phyloP scores from a whole-genome alignment of 2,113 vertebrate genomes.

The Oceanodroma tethys region DNA sequence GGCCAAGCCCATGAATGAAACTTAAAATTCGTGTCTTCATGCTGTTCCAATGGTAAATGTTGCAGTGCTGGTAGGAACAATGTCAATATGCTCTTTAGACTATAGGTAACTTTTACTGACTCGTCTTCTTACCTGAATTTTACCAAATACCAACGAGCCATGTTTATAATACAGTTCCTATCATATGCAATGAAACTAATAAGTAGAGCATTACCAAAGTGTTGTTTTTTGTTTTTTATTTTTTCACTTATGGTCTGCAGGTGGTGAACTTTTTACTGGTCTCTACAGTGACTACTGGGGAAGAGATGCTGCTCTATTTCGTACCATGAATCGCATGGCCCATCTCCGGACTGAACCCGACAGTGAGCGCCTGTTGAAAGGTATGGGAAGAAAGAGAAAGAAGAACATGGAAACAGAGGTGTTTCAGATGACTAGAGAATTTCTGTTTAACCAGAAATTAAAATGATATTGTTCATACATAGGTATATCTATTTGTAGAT shows the following conservation, averaged over 20 bases:
- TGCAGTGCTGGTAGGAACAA: background rate
- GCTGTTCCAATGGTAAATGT: background rate
- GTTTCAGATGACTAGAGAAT: background rate
- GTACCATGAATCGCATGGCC: slow-evolving; percentile 75
- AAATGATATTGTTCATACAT: background rate
- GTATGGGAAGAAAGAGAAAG: slow-evolving; percentile 42
- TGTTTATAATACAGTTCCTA: background rate
- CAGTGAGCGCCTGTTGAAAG: slow-evolving; percentile 85
- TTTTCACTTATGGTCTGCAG: slow-evolving; percentile 46
- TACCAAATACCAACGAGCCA: background rate
- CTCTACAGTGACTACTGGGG: slow-evolving; percentile 96
- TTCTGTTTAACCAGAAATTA: background rate
- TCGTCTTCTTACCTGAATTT: background rate
- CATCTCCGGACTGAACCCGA: slow-evolving; percentile 89
- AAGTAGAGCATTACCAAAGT: background rate
- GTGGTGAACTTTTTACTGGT: slow-evolving; percentile 86
- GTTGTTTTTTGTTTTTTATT: background rate
- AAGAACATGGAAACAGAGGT: background rate
- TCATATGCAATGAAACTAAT: background rate
- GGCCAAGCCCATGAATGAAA: background rate
- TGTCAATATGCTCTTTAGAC: background rate
- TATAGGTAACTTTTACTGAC: background rate
- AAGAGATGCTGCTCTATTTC: slow-evolving; percentile 88
- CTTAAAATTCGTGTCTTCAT: background rate
- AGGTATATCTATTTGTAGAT: background rate